Base-by-base conservation (phyloP, 2,113 vertebrate species). In the Archocentrus centrarchus region DNA sequence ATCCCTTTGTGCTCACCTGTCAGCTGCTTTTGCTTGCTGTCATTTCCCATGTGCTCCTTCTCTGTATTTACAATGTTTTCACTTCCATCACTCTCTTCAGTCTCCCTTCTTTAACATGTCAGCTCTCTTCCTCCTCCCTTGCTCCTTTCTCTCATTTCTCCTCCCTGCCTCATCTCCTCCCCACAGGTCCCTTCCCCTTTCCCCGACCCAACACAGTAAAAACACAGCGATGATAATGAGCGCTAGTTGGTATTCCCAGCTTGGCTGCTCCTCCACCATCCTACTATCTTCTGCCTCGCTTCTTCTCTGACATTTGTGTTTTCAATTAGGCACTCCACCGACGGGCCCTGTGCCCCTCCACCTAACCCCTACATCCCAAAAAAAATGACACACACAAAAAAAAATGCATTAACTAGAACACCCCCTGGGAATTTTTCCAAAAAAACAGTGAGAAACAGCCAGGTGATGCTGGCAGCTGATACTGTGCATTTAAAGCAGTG, bases 241-340 rank as follows among this genome's bases (percentile, higher is more conserved):
- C 14, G 2, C 87, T 95, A 75, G 85, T 92, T 91, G 88, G 83
- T 90, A 92, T 93, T 93, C 90, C 86, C 89, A 37, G 17, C 37
- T 60, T 24, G 76, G 64, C 61, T 83, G 60, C 87, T 85, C 75
- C 82, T 88, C 87, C 20, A 41, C 75, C 73, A 7, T 82, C 59
- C 61, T 59, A 59, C 79, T 11, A 11, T 41, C 32, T 79, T 77
- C 47, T 83, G 75, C 80, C 83, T 85, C 44, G 15, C 85, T 89
- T 86, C 83, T 83, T 86, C 86, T 68, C 90, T 92, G 92, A 94
- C 93, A 91, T 94, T 91, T 88, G 80, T 89, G 83, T 90, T 91
- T 93, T 93, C 89, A 93, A 90, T 94, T 92, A 93, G 85, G 59
- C 73, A 24, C 79, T 55, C 76, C 75, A 75, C 77, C 55, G 75